These are phyloP conservation scores for Zalophus californianus DNA, from an alignment of 2,797 vertebrate genomes.

Conservation along the genomic window DNA sequence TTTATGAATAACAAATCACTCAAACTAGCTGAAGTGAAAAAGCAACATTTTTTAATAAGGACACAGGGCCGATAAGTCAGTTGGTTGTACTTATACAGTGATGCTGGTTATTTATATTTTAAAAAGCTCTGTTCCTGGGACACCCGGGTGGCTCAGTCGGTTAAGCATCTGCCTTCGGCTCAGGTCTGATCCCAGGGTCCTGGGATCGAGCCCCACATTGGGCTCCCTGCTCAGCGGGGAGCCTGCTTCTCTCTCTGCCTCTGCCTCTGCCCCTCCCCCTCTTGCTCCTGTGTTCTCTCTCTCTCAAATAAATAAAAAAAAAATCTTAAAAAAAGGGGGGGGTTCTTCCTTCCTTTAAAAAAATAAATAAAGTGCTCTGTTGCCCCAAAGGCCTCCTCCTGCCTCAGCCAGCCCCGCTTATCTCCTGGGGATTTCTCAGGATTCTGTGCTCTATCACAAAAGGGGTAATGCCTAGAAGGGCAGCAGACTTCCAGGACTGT, in stretches of 20 bases:
- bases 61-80: neutral
- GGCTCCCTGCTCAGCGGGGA: neutral
- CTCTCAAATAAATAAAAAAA: neutral
- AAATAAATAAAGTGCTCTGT: neutral
- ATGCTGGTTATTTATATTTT: neutral
- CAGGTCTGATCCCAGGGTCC: neutral
- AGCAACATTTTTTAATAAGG: neutral
- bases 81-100: neutral
- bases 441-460: neutral
- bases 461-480: neutral
- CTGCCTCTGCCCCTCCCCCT: neutral
- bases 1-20: neutral
- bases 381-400: neutral
- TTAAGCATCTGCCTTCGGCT: neutral
- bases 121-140: neutral
- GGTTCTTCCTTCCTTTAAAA: neutral
- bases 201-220: neutral
- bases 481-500: neutral
- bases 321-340: neutral
- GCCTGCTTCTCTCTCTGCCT: neutral
- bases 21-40: neutral
- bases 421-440: neutral
- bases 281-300: neutral
- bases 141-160: fast-evolving
- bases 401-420: neutral